Evolutionary conservation across 2,888 invertebrate species (phyloP).

Genomic region (Aspidapion aeneum): DNA sequence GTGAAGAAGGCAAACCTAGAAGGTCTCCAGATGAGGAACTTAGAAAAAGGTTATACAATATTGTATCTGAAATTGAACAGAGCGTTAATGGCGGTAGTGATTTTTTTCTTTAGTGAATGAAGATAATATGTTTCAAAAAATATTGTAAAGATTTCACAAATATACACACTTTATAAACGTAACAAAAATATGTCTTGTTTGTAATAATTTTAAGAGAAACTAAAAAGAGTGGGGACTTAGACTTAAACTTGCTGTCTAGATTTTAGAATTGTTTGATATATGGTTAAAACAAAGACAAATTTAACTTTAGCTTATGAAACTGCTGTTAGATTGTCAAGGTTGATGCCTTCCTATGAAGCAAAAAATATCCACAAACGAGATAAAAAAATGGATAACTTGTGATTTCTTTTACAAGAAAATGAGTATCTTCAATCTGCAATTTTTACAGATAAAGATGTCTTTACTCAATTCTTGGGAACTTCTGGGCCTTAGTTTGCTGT

Average conservation of each 20-base stretch:
- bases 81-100: slow-evolving; percentile 41
- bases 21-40: slow-evolving; percentile 50
- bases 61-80: slow-evolving; percentile 51
- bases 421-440: slow-evolving; percentile 62
- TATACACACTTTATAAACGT: slow-evolving; percentile 5
- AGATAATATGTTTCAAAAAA: slow-evolving; percentile 5
- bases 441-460: slow-evolving; percentile 57
- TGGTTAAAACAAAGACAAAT: no score
- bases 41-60: slow-evolving; percentile 52
- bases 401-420: slow-evolving; percentile 61
- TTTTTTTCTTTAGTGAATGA: slow-evolving; percentile 34
- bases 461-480: slow-evolving; percentile 62
- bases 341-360: slow-evolving; percentile 49
- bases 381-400: slow-evolving; percentile 58
- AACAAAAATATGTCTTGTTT: slow-evolving; percentile 46
- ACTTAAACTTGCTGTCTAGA: slow-evolving; percentile 54
- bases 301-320: slow-evolving; percentile 51
- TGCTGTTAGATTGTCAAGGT: slow-evolving; percentile 49
- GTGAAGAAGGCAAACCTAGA: slow-evolving; percentile 45
- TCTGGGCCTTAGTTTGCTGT: slow-evolving; percentile 61
- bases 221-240: slow-evolving; percentile 55
- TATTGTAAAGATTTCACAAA: not conserved
- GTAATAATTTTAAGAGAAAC: slow-evolving; percentile 52
- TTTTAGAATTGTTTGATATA: slow-evolving; percentile 58
- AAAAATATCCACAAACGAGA: slow-evolving; percentile 44